phyloP scores from a whole-genome alignment of 92 coral and sea anemone genomes.

The Palythoa grandiflora region DNA sequence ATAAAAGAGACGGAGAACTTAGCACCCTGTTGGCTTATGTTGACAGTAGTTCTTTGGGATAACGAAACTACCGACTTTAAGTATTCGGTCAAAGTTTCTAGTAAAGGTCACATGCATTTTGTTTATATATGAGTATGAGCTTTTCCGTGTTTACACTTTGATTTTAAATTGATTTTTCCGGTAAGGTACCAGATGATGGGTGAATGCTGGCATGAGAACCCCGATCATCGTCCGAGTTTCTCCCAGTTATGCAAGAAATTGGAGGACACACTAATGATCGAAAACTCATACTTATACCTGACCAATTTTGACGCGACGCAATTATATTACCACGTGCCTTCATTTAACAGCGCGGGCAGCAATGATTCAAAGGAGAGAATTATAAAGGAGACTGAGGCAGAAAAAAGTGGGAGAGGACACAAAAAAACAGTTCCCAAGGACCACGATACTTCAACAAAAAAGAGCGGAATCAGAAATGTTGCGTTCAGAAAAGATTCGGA shows the following conservation, averaged over 20 bases:
- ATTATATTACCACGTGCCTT: conserved; percentile 83
- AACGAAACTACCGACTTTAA: not conserved
- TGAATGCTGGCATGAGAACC: conserved; percentile 75
- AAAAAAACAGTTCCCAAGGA: not conserved
- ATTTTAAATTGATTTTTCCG: not conserved
- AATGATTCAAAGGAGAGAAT: not conserved
- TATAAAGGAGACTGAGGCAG: not conserved
- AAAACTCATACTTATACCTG: conserved; percentile 83
- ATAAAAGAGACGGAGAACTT: too few relatives aligned
- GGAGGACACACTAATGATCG: conserved; percentile 78
- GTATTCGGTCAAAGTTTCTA: not conserved
- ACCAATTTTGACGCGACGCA: conserved; percentile 74
- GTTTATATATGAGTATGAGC: too few relatives aligned
- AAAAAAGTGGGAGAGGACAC: not conserved
- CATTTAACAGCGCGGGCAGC: conserved; percentile 71
- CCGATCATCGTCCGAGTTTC: conserved; percentile 76
- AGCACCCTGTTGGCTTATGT: too few relatives aligned
- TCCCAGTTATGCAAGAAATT: conserved; percentile 60
- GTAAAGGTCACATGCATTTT: not conserved
- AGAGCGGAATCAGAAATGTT: conserved; percentile 8
- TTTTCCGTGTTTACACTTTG: not conserved
- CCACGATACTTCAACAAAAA: not conserved
- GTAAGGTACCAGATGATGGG: conserved; percentile 77
- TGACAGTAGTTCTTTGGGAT: too few relatives aligned
- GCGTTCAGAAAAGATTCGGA: conserved; percentile 7